These are phyloP conservation scores for Nezara viridula DNA, from an alignment of 2,888 invertebrate genomes.

Conservation along the genomic window DNA sequence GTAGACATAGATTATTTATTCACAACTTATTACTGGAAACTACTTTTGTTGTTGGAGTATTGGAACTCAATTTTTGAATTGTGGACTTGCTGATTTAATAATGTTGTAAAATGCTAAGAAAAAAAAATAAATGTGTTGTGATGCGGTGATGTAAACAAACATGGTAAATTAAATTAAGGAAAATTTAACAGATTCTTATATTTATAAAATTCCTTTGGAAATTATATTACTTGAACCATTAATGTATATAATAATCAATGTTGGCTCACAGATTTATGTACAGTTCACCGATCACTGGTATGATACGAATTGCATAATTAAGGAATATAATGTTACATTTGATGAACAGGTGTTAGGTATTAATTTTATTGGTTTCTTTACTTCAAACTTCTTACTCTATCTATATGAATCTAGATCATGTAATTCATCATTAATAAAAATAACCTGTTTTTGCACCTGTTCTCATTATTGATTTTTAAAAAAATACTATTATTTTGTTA, in stretches of 20 bases:
- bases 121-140: slow-evolving; percentile 36
- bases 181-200: slow-evolving; percentile 20
- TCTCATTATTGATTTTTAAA: not conserved
- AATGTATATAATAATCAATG: not conserved
- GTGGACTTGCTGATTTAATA: slow-evolving; percentile 15
- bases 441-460: slow-evolving; percentile 34
- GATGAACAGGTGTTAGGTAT: not conserved
- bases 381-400: not conserved
- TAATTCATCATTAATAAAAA: not conserved
- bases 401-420: not conserved
- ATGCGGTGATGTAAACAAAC: slow-evolving; percentile 28
- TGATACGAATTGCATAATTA: not conserved
- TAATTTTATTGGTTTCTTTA: not conserved
- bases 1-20: slow-evolving; percentile 14
- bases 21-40: slow-evolving; percentile 33
- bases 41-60: slow-evolving; percentile 36
- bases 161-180: slow-evolving; percentile 41
- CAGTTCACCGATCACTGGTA: not conserved
- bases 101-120: not conserved
- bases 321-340: not conserved
- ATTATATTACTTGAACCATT: not conserved
- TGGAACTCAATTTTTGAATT: slow-evolving; percentile 25
- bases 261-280: not conserved
- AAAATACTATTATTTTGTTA: not conserved
- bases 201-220: not conserved